Evolutionary conservation across 2,113 vertebrate genomes (phyloP), one percentile per base, ranked within the genome.

Genomic region (Marcusenius ussheri): DNA sequence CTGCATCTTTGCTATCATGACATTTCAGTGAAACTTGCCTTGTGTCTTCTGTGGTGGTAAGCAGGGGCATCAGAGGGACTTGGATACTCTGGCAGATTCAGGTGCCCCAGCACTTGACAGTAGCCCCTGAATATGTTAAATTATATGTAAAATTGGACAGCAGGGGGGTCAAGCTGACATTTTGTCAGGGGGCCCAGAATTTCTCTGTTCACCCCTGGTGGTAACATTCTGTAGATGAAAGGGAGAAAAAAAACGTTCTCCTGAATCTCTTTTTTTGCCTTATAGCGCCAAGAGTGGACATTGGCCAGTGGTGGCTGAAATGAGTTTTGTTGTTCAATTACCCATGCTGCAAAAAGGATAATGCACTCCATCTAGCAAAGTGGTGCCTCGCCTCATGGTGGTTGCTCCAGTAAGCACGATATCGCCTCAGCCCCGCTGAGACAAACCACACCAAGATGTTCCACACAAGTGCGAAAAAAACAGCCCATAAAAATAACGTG

Each of bases 241-340:
- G 51, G 42, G 0, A 27, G n/a, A 45, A 11, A 56, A 87, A 50
- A 53, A 45, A 50, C 17, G n/a, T 87, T 51, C 21, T 46, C 24
- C 11, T 8, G 3, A 31, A 42, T 83, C 3, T 83, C 80, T 45
- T 47, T 84, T 24, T 84, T 84, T 88, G 42, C 58, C 90, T 84
- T 15, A 91, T 24, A 80, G 85, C 74, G 92, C 91, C 83, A 91
- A 89, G 49, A 87, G 92, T 92, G 92, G 92, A 91, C 92, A 91
- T 89, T 93, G 92, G 91, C 91, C 92, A 93, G 90, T 92, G 90
- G 92, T 91, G 93, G 93, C 93, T 95, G 94, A 94, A 95, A 94
- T 93, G 91, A 94, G 92, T 94, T 93, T 93, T 93, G 93, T 94
- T 94, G 93, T 93, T 93, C 91, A 93, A 93, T 94, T 94, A 93